Conservation (phyloP, 1,140 invertebrate genomes). For the Pantala flavescens region DNA sequence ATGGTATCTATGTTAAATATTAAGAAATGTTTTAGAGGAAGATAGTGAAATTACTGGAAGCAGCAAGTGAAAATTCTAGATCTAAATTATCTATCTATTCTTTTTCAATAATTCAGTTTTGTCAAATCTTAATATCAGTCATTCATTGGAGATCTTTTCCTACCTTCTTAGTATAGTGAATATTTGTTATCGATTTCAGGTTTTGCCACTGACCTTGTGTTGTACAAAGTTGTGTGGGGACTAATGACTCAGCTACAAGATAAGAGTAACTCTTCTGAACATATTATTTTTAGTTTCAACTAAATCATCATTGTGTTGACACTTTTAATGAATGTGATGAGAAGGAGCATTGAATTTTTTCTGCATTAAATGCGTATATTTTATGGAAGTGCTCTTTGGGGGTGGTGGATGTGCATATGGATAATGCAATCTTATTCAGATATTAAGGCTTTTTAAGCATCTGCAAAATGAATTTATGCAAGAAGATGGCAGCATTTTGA, state of each 20-base stretch:
- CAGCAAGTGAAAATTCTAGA: background rate
- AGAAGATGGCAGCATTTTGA: background rate
- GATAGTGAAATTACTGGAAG: too few relatives aligned
- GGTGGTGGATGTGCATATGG: background rate
- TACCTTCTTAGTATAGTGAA: background rate
- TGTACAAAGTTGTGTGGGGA: background rate
- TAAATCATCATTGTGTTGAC: conserved; percentile 7
- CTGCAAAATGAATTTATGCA: background rate
- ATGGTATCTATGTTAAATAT: too few relatives aligned
- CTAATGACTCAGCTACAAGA: background rate
- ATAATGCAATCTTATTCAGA: background rate
- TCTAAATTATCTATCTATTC: background rate
- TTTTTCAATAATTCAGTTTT: background rate
- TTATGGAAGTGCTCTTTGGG: background rate
- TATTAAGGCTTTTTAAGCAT: background rate
- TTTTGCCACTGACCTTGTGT: background rate
- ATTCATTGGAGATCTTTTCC: background rate
- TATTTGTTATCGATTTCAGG: conserved; percentile 4
- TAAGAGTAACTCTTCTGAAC: background rate
- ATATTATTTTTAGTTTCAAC: background rate
- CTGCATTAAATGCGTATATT: conserved; percentile 2
- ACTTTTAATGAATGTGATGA: background rate
- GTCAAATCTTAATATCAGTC: background rate
- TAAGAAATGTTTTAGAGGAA: too few relatives aligned
- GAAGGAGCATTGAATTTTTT: background rate